Evolutionary conservation across 1,140 invertebrate genomes (phyloP).

Genomic region (Drosophila kohkoa): DNA sequence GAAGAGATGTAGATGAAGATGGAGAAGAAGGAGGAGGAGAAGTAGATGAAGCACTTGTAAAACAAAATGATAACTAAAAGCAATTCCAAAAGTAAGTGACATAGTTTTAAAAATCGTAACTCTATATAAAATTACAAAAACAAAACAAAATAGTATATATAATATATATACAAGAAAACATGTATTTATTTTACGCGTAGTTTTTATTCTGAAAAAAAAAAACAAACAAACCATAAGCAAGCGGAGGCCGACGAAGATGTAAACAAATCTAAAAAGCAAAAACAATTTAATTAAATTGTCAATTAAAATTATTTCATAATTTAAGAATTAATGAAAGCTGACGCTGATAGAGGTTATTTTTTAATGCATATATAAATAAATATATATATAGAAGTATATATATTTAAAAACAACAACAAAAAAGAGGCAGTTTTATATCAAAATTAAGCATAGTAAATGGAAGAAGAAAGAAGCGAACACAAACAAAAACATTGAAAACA

Average conservation of each 20-base stretch:
- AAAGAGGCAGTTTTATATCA: slow-evolving; percentile 80
- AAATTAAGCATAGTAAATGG: slow-evolving; percentile 79
- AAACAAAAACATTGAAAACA: slow-evolving; percentile 79
- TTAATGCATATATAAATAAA: slow-evolving; percentile 75
- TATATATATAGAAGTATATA: slow-evolving; percentile 66
- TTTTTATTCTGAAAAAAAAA: slow-evolving; percentile 57
- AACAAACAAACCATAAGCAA: slow-evolving; percentile 27
- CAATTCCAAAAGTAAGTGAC: slow-evolving; percentile 82
- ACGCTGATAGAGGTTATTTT: slow-evolving; percentile 78
- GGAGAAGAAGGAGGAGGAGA: slow-evolving; percentile 16
- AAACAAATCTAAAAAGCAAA: slow-evolving; percentile 42
- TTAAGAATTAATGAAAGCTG: slow-evolving; percentile 71
- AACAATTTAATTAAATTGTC: slow-evolving; percentile 82
- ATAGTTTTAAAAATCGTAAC: slow-evolving; percentile 75
- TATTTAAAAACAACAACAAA: slow-evolving; percentile 55
- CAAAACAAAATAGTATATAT: slow-evolving; percentile 57
- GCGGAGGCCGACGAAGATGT: slow-evolving; percentile 5
- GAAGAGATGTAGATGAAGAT: slow-evolving; percentile 6
- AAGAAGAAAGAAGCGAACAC: slow-evolving; percentile 55
- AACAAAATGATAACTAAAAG: slow-evolving; percentile 82
- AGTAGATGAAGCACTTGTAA: slow-evolving; percentile 76
- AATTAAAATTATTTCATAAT: slow-evolving; percentile 82
- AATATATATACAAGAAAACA: slow-evolving; percentile 72
- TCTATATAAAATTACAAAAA: slow-evolving; percentile 69
- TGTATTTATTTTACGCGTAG: slow-evolving; percentile 78